Evolutionary conservation across 2,113 vertebrate species (phyloP).

Genomic region (Elephantulus edwardii): DNA sequence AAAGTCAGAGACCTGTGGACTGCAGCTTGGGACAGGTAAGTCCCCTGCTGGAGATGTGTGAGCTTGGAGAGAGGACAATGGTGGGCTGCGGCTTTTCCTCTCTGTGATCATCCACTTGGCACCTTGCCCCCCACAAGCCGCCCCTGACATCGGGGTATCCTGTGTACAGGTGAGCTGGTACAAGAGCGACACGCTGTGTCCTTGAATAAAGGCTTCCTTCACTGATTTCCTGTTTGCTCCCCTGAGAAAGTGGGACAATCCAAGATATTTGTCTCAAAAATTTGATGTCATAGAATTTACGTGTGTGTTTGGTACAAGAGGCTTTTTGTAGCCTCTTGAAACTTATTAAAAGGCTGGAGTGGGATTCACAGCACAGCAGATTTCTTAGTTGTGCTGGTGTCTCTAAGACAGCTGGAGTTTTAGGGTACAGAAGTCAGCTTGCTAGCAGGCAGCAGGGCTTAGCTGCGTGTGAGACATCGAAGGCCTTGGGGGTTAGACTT

Average conservation of each 20-base stretch:
- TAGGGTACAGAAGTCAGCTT: too few species aligned
- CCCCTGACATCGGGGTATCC: accelerated
- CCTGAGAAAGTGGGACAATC: too few species aligned
- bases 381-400: too few species aligned
- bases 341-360: neutral
- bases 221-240: neutral
- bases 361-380: accelerated
- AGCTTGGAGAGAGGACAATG: neutral
- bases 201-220: neutral
- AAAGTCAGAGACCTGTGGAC: neutral
- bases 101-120: neutral
- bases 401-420: neutral
- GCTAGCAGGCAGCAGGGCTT: too few species aligned
- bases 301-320: neutral
- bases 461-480: too few species aligned
- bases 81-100: neutral
- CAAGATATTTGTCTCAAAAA: neutral
- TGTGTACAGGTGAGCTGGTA: neutral
- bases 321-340: neutral
- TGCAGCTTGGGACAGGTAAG: neutral
- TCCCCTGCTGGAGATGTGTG: neutral
- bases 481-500: too few species aligned
- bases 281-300: neutral
- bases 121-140: neutral
- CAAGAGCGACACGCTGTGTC: too few species aligned